Evolutionary conservation across 2,888 invertebrate genomes (phyloP).

Genomic region (Melikaiella ostensackeni): DNA sequence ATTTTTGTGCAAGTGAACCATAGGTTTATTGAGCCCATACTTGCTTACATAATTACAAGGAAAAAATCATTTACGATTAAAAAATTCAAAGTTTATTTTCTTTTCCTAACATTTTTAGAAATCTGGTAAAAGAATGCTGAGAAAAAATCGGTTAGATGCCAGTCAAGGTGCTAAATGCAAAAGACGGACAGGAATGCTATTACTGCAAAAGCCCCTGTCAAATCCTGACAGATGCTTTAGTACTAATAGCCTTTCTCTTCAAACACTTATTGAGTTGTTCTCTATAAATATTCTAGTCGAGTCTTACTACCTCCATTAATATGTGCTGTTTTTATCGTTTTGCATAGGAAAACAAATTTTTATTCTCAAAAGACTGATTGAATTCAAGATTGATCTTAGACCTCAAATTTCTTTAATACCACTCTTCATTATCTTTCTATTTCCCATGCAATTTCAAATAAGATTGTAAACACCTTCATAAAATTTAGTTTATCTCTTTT

Average conservation of each 20-base stretch:
- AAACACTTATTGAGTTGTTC: background rate
- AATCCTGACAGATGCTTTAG: background rate
- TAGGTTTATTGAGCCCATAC: background rate
- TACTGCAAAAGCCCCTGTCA: constrained; percentile 1
- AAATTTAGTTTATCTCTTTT: background rate
- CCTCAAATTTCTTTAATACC: background rate
- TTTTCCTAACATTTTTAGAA: background rate
- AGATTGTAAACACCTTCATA: no score
- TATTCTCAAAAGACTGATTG: background rate
- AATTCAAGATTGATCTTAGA: background rate
- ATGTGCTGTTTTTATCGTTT: background rate
- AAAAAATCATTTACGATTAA: background rate
- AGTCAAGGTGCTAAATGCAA: background rate
- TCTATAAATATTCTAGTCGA: background rate
- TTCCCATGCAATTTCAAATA: background rate
- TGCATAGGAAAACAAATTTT: background rate
- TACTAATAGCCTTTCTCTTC: constrained; percentile 10
- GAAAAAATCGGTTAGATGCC: background rate
- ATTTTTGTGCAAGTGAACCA: background rate
- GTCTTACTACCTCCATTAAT: background rate
- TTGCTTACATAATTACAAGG: background rate
- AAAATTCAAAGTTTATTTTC: background rate
- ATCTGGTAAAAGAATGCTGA: background rate
- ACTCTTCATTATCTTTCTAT: background rate
- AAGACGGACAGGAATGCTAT: background rate